Conservation (phyloP, 2,888 invertebrate genomes). For the Gymnocheta viridis region DNA sequence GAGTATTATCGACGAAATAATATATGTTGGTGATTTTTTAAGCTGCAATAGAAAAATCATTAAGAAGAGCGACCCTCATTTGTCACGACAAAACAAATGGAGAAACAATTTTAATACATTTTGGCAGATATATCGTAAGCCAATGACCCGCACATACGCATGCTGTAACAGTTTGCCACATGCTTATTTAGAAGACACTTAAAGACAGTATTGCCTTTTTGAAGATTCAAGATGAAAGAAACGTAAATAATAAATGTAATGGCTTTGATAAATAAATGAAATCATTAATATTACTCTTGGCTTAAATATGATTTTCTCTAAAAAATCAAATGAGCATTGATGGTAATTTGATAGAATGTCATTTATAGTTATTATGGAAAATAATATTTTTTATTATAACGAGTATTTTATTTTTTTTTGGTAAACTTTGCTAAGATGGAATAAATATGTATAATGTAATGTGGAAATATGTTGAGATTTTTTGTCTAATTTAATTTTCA, state of each 20-base stretch:
- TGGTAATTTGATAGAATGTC: neutral
- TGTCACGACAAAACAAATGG: constrained; percentile 9
- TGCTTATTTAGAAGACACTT: neutral
- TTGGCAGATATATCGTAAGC: constrained; percentile 46
- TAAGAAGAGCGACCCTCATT: constrained; percentile 22
- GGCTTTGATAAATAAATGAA: constrained; percentile 28
- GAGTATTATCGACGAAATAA: constrained; percentile 11
- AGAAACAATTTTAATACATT: constrained; percentile 12
- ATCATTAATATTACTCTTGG: constrained; percentile 32
- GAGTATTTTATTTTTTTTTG: neutral
- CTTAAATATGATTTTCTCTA: neutral
- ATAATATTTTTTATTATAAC: neutral
- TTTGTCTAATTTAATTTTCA: neutral
- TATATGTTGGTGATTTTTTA: neutral
- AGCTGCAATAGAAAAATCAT: neutral
- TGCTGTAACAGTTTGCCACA: neutral
- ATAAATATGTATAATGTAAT: too few species aligned
- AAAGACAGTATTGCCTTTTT: neutral
- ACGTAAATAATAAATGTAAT: neutral
- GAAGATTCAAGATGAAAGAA: neutral
- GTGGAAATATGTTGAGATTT: too few species aligned
- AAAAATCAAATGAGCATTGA: constrained; percentile 6
- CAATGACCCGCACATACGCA: constrained; percentile 50
- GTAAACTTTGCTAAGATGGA: too few species aligned
- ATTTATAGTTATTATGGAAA: neutral